Evolutionary conservation across 2,888 invertebrate genomes (phyloP), one percentile per base, ranked within the genome.

Genomic region (Nemurella pictetii): DNA sequence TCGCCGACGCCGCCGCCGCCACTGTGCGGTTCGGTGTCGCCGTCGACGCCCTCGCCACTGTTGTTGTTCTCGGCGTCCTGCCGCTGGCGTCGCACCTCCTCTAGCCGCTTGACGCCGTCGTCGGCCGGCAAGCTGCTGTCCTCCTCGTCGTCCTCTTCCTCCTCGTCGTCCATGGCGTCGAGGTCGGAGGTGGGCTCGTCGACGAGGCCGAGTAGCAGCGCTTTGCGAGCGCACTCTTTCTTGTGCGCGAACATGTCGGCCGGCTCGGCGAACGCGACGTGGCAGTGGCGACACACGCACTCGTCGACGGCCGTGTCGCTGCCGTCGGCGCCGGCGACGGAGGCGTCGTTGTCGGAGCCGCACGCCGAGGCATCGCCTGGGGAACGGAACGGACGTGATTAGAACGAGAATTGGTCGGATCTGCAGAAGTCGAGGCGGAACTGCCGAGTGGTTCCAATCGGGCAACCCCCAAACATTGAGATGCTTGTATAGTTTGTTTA

Each of bases 61-160:
- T 94, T 94, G 89, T 95, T 95, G 90, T 95, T 95, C 88, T 95
- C 95, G 74, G 95, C 95, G 89, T 95, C 95, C 90, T 95, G 95
- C 86, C 94, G 93, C 90, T 95, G 94, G 88, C 94, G 92, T 87
- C 94, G 93, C 89, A 94, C 94, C 90, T 94, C 93, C 89, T 95
- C 95, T 88, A 94, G 90, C 88, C 93, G 91, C 89, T 94, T 94
- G 85, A 94, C 94, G 83, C 92, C 91, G 86, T 93, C 93, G 55
- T 91, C 92, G 2, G 90, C 91, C 27, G 84, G 85, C 28, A 86
- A 85, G 4, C 86, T 86, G 35, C 87, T 87, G 77, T 72, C 90
- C 74, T 88, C 89, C 75, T 89, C 90, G 9, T 85, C 86, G 77
- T 90, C 90, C 32, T 88, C 88, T 55, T 84, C 86, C 20, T 85